Base-by-base conservation (phyloP, 2,113 vertebrate genomes). In the Paralichthys olivaceus region DNA sequence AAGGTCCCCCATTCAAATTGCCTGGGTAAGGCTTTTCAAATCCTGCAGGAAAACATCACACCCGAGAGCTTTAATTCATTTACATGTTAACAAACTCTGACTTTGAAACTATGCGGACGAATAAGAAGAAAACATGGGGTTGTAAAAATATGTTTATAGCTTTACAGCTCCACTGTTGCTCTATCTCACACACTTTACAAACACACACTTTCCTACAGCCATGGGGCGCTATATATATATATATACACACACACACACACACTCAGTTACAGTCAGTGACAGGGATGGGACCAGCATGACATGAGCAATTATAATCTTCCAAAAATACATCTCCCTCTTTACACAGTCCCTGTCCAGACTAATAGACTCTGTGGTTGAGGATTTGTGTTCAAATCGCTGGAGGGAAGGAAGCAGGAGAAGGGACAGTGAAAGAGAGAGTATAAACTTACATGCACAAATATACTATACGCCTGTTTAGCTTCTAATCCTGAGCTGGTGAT, bases 291-390 rank as follows among this genome's bases (percentile, higher is more conserved):
- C 75, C 65, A 75, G 75, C 83, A 80, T 84, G 83, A 86, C 85
- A 87, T 68, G 72, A 86, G 88, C 79, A 84, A 89, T 87, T 89
- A 84, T 80, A 84, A 83, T 84, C 80, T 78, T 85, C 83, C 85
- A 28, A 80, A 90, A 89, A 87, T 88, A 85, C 63, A 89, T 84
- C 79, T 69, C 69, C 53, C 66, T 76, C 72, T 84, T 79, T 69
- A 60, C 77, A 71, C 73, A 57, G n/a, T 78, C 63, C 75, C 56
- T 56, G 78, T 81, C 63, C 12, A 2, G 69, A 69, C 72, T 87
- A 69, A 87, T 85, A 53, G 82, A 84, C 59, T 81, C 65, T 61
- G 75, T 34, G 40, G 77, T 49, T 3, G 66, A 68, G 69, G 74
- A 77, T 82, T 84, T 87, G 54, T 74, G 79, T 56, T 82, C n/a